phyloP scores from a whole-genome alignment of 2,113 vertebrate species.

The Pampusana beccarii region DNA sequence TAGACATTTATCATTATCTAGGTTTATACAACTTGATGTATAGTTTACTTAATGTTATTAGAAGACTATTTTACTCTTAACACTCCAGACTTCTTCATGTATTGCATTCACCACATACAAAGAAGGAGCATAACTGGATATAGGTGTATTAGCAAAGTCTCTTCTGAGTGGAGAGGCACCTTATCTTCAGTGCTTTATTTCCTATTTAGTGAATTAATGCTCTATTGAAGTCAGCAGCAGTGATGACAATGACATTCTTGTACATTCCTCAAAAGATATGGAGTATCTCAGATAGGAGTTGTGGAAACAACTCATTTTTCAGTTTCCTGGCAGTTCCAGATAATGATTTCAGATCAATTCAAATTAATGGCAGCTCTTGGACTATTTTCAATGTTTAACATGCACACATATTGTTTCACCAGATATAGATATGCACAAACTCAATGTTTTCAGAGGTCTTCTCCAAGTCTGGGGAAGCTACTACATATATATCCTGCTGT shows the following conservation, averaged over 20 bases:
- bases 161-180: neutral
- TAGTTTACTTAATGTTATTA: neutral
- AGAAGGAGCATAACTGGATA: neutral
- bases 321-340: constrained; percentile 10
- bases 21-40: neutral
- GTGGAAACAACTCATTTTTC: constrained; percentile 16
- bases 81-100: neutral
- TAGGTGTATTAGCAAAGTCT: neutral
- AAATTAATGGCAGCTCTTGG: constrained; percentile 54
- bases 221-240: neutral
- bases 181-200: neutral
- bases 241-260: neutral
- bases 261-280: neutral
- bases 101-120: neutral
- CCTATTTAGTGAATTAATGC: neutral
- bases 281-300: neutral
- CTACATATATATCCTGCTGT: neutral
- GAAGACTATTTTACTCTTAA: neutral
- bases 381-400: constrained; percentile 57
- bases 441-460: constrained; percentile 39
- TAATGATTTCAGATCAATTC: constrained; percentile 48
- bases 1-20: neutral
- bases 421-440: constrained; percentile 43
- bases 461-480: constrained; percentile 23
- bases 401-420: constrained; percentile 51